Conservation (phyloP, 2,113 vertebrate species). For the Pholis gunnellus region DNA sequence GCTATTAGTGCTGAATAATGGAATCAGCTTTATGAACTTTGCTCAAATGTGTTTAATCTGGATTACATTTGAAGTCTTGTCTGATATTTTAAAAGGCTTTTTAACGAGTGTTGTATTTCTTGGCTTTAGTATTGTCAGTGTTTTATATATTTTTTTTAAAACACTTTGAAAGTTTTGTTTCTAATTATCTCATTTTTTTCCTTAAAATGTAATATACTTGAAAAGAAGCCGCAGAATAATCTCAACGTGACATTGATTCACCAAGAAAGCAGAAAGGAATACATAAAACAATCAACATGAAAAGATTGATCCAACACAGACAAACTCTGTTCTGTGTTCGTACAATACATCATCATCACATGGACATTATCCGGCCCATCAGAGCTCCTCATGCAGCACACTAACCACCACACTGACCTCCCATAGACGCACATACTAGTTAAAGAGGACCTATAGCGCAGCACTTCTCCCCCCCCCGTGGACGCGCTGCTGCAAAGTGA, state of each 20-base stretch:
- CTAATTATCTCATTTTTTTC: not conserved
- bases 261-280: not conserved
- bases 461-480: not conserved
- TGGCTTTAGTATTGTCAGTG: not conserved
- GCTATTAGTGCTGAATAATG: not conserved
- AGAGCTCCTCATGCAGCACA: slow-evolving; percentile 37
- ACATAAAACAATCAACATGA: not conserved
- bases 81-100: not conserved
- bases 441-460: not conserved
- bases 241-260: not conserved
- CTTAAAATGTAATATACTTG: not conserved
- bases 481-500: slow-evolving; percentile 20
- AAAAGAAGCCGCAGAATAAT: not conserved
- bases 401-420: slow-evolving; percentile 13
- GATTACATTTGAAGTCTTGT: not conserved
- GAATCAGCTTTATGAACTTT: too few relatives aligned
- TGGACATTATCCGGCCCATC: slow-evolving; percentile 33
- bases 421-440: not conserved
- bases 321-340: not conserved
- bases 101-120: not conserved
- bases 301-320: slow-evolving; percentile 12
- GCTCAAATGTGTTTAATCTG: not conserved
- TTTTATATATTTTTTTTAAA: not conserved
- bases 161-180: not conserved
- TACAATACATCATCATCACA: slow-evolving; percentile 32